Conservation (phyloP, 2,797 vertebrate genomes). For the Eptatretus atami region DNA sequence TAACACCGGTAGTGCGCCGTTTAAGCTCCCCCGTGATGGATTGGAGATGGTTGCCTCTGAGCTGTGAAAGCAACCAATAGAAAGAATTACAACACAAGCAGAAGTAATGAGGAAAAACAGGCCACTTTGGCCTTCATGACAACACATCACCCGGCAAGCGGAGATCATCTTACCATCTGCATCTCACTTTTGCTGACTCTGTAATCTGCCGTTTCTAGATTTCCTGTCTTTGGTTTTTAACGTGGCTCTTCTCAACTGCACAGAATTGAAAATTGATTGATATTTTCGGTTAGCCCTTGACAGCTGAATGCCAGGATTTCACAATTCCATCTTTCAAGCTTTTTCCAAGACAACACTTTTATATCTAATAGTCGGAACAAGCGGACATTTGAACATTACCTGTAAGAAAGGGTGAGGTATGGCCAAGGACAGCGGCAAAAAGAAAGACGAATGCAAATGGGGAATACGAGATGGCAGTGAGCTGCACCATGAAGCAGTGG, state of each 20-base stretch:
- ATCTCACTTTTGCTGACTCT: conserved; percentile 3
- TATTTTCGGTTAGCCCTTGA: conserved; percentile 9
- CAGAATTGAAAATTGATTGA: too few species aligned
- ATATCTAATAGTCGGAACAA: not conserved
- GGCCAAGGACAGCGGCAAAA: conserved; percentile 7
- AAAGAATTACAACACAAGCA: conserved; percentile 26
- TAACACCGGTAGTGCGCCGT: conserved; percentile 96
- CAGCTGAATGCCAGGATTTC: conserved; percentile 26
- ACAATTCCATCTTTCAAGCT: conserved; percentile 14
- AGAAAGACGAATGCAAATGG: too few species aligned
- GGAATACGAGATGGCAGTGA: too few species aligned
- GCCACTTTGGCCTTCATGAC: too few species aligned
- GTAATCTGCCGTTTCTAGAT: conserved; percentile 3
- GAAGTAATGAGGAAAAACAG: conserved; percentile 9
- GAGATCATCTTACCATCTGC: too few species aligned
- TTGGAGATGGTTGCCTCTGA: conserved; percentile 99
- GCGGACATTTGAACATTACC: conserved; percentile 21
- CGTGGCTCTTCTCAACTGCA: conserved; percentile 4
- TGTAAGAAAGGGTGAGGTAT: conserved; percentile 8
- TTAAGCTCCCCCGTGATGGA: conserved; percentile 92
- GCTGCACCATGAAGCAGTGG: too few species aligned
- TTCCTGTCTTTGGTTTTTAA: conserved; percentile 4
- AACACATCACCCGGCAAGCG: too few species aligned
- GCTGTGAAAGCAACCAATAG: conserved; percentile 80
- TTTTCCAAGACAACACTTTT: conserved; percentile 11